Base-by-base conservation (phyloP, 2,888 invertebrate genomes). In the Drosophila nigritarsus region DNA sequence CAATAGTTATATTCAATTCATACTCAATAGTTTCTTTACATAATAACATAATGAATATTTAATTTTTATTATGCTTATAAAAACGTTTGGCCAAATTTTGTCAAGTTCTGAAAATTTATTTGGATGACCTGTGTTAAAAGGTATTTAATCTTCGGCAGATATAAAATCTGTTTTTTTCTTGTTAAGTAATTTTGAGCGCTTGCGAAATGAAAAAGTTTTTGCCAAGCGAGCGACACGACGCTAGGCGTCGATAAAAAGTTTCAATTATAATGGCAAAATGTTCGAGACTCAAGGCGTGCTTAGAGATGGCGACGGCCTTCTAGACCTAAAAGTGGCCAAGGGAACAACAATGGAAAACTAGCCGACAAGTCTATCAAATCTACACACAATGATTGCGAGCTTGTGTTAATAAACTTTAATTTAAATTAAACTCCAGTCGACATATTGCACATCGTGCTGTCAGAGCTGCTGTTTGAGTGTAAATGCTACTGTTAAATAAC, bases 131-230 rank as follows among this genome's bases (percentile, higher is more conserved):
- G 34, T 2, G 4, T 24, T 18, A 11, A 15, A 40, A 20, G 3
- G 20, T 15, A 42, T 68, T 50, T 40, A 3, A 15, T 42, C 11
- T 56, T 68, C 24, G 29, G 13, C 24, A 18, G 0, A 1, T 8
- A 18, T 38, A 11, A 50, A 27, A 68, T 11, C 32, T 6, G 20
- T 3, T 13, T 13, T n/a, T 32, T 58, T 60, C 45, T 42, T 61
- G 63, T 62, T 68, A 88, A 88, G 82, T 88, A 81, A 88, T 87
- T 87, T 88, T 64, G 60, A 88, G 82, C 75, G 76, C 83, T 86
- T 89, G 88, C 90, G 72, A 87, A 89, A 86, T 82, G 87, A 66
- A 74, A 86, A 86, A 89, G 75, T 89, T 85, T 85, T 60, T 32
- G 49, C 40, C 77, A 64, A 70, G 59, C 65, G 72, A 65, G 50